Percentiles rank a stretch among this genome's conserved stretches.
phyloP scores from a whole-genome alignment of 2,888 invertebrate genomes.

The Heliconius aoede region DNA sequence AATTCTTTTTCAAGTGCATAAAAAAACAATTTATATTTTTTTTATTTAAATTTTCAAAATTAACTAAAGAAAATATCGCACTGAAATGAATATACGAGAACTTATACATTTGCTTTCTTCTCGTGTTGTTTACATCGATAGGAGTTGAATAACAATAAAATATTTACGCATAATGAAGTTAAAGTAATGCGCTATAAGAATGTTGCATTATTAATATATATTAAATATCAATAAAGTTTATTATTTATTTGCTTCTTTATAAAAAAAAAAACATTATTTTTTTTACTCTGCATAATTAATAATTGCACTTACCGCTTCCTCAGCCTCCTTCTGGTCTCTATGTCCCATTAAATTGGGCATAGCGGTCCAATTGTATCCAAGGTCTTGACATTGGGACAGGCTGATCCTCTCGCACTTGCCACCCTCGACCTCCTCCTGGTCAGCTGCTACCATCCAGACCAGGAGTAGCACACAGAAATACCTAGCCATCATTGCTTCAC shows the following conservation, averaged over 20 bases:
- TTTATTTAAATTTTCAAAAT: constrained; percentile 2
- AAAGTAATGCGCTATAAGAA: neutral
- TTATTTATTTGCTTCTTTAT: constrained; percentile 1
- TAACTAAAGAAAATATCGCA: neutral
- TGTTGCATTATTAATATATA: neutral
- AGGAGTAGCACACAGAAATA: constrained; percentile 69
- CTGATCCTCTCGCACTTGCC: constrained; percentile 90
- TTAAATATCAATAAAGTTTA: neutral
- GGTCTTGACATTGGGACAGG: constrained; percentile 90
- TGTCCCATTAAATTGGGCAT: constrained; percentile 95
- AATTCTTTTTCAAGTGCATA: constrained; percentile 1
- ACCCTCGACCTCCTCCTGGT: constrained; percentile 75
- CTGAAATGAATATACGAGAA: neutral
- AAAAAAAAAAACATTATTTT: neutral
- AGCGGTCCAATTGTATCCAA: constrained; percentile 93
- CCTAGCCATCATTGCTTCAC: constrained; percentile 68
- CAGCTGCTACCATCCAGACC: constrained; percentile 70
- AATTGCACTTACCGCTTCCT: constrained; percentile 86
- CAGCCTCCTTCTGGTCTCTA: constrained; percentile 90
- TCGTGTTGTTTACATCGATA: neutral
- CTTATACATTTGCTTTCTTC: neutral
- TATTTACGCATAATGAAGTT: neutral
- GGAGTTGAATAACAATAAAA: neutral
- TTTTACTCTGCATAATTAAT: neutral
- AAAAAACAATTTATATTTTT: constrained; percentile 5